Conservation (phyloP, 2,113 vertebrate genomes). For the Meriones unguiculatus region DNA sequence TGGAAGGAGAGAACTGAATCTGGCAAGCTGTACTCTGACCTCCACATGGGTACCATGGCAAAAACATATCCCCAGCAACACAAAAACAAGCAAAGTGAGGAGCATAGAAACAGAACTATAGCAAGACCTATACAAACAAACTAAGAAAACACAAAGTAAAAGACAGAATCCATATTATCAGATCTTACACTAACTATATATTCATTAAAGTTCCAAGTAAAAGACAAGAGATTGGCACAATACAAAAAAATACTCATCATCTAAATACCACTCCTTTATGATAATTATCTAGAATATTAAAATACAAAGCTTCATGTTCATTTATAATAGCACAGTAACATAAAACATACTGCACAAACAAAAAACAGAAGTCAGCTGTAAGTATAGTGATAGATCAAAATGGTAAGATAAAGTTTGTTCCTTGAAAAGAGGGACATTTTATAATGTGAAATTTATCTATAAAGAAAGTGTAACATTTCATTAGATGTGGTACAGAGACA, state of each 20-base stretch:
- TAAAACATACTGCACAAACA: background rate
- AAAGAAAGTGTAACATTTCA: background rate
- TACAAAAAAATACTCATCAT: background rate
- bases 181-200: background rate
- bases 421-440: background rate
- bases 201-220: background rate
- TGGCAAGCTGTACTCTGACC: too few relatives aligned
- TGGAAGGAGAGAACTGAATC: background rate
- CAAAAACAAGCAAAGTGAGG: background rate
- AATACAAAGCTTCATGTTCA: background rate
- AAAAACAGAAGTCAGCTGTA: background rate
- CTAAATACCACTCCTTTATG: background rate
- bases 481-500: background rate
- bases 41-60: too few relatives aligned
- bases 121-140: background rate
- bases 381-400: background rate
- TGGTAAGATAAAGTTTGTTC: background rate
- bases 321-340: background rate
- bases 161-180: background rate
- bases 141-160: background rate
- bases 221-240: background rate
- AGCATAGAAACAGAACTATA: background rate
- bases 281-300: background rate
- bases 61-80: background rate
- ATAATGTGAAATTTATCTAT: background rate